Evolutionary conservation across 2,113 vertebrate genomes (phyloP), one percentile per base, ranked within the genome.

Genomic region (Ameiurus melas): DNA sequence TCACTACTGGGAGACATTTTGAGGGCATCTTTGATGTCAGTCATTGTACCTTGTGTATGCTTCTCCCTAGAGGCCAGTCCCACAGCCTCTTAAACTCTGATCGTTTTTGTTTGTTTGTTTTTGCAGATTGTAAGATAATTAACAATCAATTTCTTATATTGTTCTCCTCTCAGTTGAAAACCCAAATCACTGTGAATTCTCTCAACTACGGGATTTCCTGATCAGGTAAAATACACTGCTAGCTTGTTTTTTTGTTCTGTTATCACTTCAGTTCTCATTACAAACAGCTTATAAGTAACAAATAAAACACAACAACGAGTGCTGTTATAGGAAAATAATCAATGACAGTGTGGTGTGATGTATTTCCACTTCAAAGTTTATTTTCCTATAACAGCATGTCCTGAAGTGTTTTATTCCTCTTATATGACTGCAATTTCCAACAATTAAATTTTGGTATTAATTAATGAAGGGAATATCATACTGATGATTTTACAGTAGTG

Each of bases 121-220:
- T 39, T 20, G 20, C 39, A 47, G 73, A 14, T 79, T 51, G n/a
- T 53, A 20, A 9, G n/a, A 79, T 53, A 53, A 80, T 25, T 68
- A 66, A 87, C 8, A 36, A 16, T 80, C 47, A 39, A 6, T 57
- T 43, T 39, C 16, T 82, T 81, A 25, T 90, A 7, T 53, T 82
- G 47, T 89, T 83, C 93, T 94, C 93, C 8, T 93, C 93, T 57
- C 93, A 99, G 98, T 99, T 96, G 98, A 99, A 95, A 99, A 99
- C 92, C 96, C 97, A 91, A 96, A 93, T 94, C 98, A 99, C 93
- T 99, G 98, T 92, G 98, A 99, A 95, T 99, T 99, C 94, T 97
- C 97, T 88, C 96, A 97, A 51, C 96, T 99, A 89, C 96, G 98
- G 94, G 98, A 99, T 93, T 99, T 99, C 93, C 94, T 99, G 92